Percentiles rank a stretch among this genome's conserved stretches.
These are phyloP conservation scores for Achroia grisella DNA, from an alignment of 1,140 invertebrate genomes.

Conservation along the genomic window DNA sequence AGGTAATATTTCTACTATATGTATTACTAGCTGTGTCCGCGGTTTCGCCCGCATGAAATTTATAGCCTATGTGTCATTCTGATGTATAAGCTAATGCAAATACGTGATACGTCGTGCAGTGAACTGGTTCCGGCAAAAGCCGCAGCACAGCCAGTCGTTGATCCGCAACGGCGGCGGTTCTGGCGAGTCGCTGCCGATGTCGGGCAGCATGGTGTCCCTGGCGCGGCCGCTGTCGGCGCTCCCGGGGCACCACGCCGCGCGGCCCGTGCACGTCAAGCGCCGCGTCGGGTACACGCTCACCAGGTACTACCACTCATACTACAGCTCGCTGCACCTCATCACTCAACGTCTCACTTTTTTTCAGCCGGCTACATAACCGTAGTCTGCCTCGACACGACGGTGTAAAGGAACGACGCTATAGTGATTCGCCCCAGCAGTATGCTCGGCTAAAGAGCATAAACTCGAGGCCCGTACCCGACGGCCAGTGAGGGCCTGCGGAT, in stretches of 20 bases:
- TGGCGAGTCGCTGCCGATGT: slow-evolving; percentile 56
- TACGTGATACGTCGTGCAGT: slow-evolving; percentile 19
- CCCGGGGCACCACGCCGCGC: slow-evolving; percentile 11
- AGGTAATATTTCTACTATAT: slow-evolving; percentile 60
- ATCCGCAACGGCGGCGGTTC: slow-evolving; percentile 50
- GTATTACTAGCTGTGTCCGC: no score
- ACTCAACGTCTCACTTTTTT: no score
- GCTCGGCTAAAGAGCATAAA: no score
- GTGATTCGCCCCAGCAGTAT: no score
- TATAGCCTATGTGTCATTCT: no score
- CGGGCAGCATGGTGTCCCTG: slow-evolving; percentile 54
- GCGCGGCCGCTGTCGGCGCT: slow-evolving; percentile 29
- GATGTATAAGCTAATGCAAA: no score
- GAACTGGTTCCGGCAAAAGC: slow-evolving; percentile 62
- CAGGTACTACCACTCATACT: slow-evolving; percentile 40
- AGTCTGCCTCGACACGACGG: no score
- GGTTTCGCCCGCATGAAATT: no score
- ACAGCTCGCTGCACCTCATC: no score
- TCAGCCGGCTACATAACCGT: background rate
- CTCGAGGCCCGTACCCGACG: no score
- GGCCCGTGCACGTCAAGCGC: slow-evolving; percentile 28
- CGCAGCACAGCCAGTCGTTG: slow-evolving; percentile 31
- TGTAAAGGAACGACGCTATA: no score
- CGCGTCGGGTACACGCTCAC: slow-evolving; percentile 39
- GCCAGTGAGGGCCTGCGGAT: no score